Evolutionary conservation across 92 coral and sea anemone species (phyloP).

Genomic region (Heliopora coerulea): DNA sequence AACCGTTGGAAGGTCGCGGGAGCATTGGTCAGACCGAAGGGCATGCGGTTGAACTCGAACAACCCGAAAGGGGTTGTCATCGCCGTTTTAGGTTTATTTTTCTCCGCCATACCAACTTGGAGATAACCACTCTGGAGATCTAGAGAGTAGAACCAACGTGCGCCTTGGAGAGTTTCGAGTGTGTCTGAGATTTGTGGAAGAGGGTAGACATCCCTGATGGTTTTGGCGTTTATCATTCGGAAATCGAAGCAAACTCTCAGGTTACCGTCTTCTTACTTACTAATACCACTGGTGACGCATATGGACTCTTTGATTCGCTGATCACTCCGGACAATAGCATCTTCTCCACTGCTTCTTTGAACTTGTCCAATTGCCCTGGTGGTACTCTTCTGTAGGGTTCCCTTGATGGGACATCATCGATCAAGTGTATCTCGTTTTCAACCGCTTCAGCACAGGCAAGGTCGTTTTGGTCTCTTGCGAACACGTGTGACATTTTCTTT

Average conservation of each 20-base stretch:
- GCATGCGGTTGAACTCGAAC: too few species aligned
- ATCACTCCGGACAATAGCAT: too few species aligned
- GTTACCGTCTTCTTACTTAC: conserved; percentile 40
- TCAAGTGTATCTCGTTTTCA: conserved; percentile 28
- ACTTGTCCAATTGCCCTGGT: conserved; percentile 35
- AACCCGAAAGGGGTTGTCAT: conserved; percentile 53
- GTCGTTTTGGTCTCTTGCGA: conserved; percentile 2
- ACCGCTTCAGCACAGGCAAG: conserved; percentile 28
- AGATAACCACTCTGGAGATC: conserved; percentile 37
- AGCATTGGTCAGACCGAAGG: conserved; percentile 19
- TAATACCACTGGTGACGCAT: conserved; percentile 35
- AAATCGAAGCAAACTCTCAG: conserved; percentile 47
- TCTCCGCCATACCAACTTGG: conserved; percentile 46
- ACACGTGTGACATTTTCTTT: conserved; percentile 35
- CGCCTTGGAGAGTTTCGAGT: conserved; percentile 39
- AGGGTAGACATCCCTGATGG: conserved; percentile 50
- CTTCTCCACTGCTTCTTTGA: conserved; percentile 25
- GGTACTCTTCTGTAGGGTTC: too few species aligned
- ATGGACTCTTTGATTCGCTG: conserved; percentile 47
- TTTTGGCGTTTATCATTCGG: conserved; percentile 48
- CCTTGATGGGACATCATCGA: neutral
- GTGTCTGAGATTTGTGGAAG: conserved; percentile 31
- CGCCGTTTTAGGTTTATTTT: conserved; percentile 51
- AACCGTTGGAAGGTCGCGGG: conserved; percentile 51
- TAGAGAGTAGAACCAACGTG: neutral